Conservation (phyloP, 2,113 vertebrate genomes). For the Dissostichus mawsoni region DNA sequence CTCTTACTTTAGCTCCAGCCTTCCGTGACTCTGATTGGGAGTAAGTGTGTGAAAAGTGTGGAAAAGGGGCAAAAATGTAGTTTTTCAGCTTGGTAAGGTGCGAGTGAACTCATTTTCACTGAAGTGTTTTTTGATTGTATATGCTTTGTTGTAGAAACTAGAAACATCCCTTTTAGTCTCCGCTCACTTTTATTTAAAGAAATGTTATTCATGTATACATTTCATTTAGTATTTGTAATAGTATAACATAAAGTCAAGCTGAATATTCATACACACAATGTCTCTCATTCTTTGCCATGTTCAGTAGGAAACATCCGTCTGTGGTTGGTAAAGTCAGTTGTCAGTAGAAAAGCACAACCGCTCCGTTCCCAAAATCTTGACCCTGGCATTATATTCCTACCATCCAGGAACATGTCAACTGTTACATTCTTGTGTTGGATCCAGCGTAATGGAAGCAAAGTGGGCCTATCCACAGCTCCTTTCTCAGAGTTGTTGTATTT, state of each 20-base stretch:
- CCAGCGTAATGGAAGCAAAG: slow-evolving; percentile 75
- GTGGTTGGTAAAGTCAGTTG: slow-evolving; percentile 71
- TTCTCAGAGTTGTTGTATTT: slow-evolving; percentile 66
- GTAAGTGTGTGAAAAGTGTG: neutral
- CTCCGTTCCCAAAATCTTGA: slow-evolving; percentile 70
- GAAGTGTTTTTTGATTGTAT: too few species aligned
- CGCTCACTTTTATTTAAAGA: slow-evolving; percentile 1
- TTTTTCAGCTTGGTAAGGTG: slow-evolving; percentile 4
- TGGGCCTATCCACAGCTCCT: slow-evolving; percentile 73
- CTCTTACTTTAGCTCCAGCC: slow-evolving; percentile 6
- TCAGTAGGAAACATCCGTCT: slow-evolving; percentile 59
- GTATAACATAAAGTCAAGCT: slow-evolving; percentile 25
- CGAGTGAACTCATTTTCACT: too few species aligned
- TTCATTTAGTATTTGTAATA: slow-evolving; percentile 4
- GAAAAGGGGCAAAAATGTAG: slow-evolving; percentile 26
- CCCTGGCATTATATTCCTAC: slow-evolving; percentile 68
- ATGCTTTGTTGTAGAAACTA: neutral
- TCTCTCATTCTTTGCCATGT: slow-evolving; percentile 36
- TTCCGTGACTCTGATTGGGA: slow-evolving; percentile 11
- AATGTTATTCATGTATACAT: slow-evolving; percentile 6
- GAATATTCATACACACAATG: slow-evolving; percentile 31
- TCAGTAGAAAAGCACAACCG: slow-evolving; percentile 56
- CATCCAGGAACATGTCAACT: slow-evolving; percentile 71
- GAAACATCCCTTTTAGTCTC: neutral
- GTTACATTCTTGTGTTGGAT: slow-evolving; percentile 78